Evolutionary conservation across 2,888 invertebrate species (phyloP).

Genomic region (Saturnia japonica): DNA sequence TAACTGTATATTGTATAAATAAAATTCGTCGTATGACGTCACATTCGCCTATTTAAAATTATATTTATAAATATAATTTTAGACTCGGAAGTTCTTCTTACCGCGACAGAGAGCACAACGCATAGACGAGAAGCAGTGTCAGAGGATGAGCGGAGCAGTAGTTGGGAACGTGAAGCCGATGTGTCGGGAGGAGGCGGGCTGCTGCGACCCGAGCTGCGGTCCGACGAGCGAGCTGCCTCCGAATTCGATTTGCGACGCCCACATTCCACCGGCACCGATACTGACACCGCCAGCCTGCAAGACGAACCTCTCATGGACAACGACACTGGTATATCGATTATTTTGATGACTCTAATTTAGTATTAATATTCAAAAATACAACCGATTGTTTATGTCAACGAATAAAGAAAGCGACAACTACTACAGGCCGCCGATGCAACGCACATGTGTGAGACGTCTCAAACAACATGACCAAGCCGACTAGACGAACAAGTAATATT

Average conservation of each 20-base stretch:
- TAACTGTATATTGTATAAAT: too few relatives aligned
- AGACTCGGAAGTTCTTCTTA: slow-evolving; percentile 66
- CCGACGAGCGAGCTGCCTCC: slow-evolving; percentile 54
- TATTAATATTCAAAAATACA: too few relatives aligned
- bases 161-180: slow-evolving; percentile 16
- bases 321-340: slow-evolving; percentile 13
- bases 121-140: slow-evolving; percentile 5
- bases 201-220: slow-evolving; percentile 21
- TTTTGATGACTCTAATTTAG: too few relatives aligned
- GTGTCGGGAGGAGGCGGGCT: background rate
- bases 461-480: too few relatives aligned
- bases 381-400: too few relatives aligned
- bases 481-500: too few relatives aligned
- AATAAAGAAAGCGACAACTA: too few relatives aligned
- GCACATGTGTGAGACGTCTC: too few relatives aligned
- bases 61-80: background rate
- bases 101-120: slow-evolving; percentile 32
- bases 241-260: slow-evolving; percentile 55
- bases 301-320: slow-evolving; percentile 52
- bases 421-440: too few relatives aligned
- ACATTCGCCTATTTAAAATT: too few relatives aligned
- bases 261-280: slow-evolving; percentile 31
- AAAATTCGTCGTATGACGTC: too few relatives aligned
- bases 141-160: background rate
- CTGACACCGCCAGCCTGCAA: slow-evolving; percentile 51